phyloP scores from a whole-genome alignment of 1,140 invertebrate genomes.

The Drosophila simulans region DNA sequence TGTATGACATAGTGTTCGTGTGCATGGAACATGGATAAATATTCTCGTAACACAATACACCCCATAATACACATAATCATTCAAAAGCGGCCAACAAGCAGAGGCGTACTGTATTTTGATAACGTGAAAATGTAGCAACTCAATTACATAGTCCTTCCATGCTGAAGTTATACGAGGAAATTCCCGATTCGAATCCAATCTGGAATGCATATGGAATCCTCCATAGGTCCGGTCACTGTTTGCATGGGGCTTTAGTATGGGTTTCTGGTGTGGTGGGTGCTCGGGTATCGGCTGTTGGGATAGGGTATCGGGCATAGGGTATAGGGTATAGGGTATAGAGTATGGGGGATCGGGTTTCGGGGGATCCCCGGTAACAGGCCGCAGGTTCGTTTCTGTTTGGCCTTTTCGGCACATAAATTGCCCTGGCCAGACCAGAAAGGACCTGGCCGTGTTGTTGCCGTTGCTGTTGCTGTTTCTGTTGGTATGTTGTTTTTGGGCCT shows the following conservation, averaged over 20 bases:
- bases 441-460: conserved; percentile 30
- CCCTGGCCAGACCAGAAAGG: conserved; percentile 27
- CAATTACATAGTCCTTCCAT: background rate
- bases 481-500: conserved; percentile 43
- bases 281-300: background rate
- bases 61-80: no score
- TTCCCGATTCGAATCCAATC: background rate
- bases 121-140: background rate
- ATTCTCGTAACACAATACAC: no score
- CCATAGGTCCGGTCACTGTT: conserved; percentile 1
- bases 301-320: no score
- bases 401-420: conserved; percentile 69
- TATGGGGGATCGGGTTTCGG: background rate
- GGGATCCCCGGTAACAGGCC: conserved; percentile 33
- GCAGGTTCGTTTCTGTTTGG: conserved; percentile 43
- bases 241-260: background rate
- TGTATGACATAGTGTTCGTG: background rate
- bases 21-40: no score
- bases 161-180: background rate
- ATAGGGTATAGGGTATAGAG: no score
- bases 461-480: conserved; percentile 36
- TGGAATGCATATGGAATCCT: background rate
- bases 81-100: no score
- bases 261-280: background rate
- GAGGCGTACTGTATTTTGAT: no score